A percentile compares a stretch with the other conserved stretches of the same genome.
Conservation (phyloP, 35 echinoderm and acorn worm species). For the Chiridota heheva region DNA sequence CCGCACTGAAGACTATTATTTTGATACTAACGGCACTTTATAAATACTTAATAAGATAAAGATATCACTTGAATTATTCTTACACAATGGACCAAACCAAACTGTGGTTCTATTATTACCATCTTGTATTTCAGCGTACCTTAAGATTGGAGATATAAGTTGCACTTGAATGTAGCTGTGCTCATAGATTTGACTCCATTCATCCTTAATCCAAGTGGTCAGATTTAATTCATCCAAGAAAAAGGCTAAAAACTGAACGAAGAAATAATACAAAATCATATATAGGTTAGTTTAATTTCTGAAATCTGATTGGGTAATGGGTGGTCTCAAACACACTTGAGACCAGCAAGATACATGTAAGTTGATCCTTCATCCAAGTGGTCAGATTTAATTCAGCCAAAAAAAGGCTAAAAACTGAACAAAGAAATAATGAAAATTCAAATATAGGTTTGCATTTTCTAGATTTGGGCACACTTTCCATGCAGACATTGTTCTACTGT, state of each 20-base stretch:
- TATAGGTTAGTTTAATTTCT: too few species aligned
- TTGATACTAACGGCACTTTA: too few species aligned
- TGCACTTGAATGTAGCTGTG: slow-evolving; percentile 89
- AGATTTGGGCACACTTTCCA: too few species aligned
- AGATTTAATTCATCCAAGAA: slow-evolving; percentile 79
- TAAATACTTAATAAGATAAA: too few species aligned
- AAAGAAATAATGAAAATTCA: slow-evolving; percentile 7
- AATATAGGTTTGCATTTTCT: too few species aligned
- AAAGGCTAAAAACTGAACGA: slow-evolving; percentile 79
- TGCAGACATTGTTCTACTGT: too few species aligned
- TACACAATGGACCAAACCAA: too few species aligned
- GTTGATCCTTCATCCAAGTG: slow-evolving; percentile 99
- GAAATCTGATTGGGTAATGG: too few species aligned
- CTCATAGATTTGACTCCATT: slow-evolving; percentile 98
- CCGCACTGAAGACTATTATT: too few species aligned
- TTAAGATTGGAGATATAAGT: slow-evolving; percentile 85
- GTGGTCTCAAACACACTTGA: too few species aligned
- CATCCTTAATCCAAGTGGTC: slow-evolving; percentile 98
- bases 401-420: slow-evolving; percentile 81
- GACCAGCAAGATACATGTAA: too few species aligned
- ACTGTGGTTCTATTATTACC: neutral
- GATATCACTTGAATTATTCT: too few species aligned
- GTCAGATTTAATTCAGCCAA: slow-evolving; percentile 73
- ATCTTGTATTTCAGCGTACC: slow-evolving; percentile 30
- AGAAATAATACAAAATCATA: neutral